Base-by-base conservation (phyloP, 1,140 invertebrate genomes). In the Drosophila grimshawi region DNA sequence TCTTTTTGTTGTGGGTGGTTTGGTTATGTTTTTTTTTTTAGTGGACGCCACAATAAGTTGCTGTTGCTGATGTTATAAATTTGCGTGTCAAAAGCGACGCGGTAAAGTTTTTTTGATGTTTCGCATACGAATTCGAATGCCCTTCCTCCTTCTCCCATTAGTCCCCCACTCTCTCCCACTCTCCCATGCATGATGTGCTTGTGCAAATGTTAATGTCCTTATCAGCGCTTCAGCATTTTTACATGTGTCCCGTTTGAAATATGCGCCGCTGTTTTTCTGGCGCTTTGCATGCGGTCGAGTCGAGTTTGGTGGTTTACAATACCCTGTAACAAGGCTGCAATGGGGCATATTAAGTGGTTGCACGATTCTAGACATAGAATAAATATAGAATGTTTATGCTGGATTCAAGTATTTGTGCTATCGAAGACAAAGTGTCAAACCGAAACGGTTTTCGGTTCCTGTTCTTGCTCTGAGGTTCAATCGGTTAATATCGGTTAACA, bases 221-320 rank as follows among this genome's bases (percentile, higher is more conserved):
- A 88, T 88, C 83, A 88, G 83, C 80, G 83, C 85, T 88, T 89
- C 77, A 88, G 80, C 69, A 88, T 88, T 88, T 88, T 88, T 89
- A 88, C 83, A 88, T 88, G 83, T 88, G 83, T 88, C 83, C 83
- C 80, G 76, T 80, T 88, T 88, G 83, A 88, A 88, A 88, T 88
- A 88, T 88, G 77, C 77, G 85, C 69, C 83, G 76, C 62, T 83
- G 85, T 88, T 88, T 88, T 88, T 88, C 80, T 77, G 73, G 46
- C 85, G 75, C 82, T 88, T 88, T 88, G 80, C 82, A 88, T 88
- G 81, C 69, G 78, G 80, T 81, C 55, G 57, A 80, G 65, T 49
- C 37, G 57, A 70, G 62, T 52, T 78, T 35, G 78, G 60, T 30
- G 72, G 63, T 63, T 76, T 61, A 4, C 39, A 19, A 48, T 64